Conservation (phyloP, 2,113 vertebrate genomes). For the Pteronura brasiliensis region DNA sequence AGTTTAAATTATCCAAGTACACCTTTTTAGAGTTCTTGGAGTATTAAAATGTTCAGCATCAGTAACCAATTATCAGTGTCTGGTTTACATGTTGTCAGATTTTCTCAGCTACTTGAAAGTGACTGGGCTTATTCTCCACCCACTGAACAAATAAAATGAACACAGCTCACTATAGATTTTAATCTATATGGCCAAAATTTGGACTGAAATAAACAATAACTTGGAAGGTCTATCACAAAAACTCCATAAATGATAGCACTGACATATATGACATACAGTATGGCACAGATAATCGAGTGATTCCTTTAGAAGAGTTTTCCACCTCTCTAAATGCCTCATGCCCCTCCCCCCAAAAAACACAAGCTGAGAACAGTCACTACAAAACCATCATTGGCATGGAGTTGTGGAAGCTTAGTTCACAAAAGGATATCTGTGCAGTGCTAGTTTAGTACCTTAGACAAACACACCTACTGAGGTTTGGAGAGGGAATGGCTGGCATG, state of each 20-base stretch:
- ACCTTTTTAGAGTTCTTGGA: background rate
- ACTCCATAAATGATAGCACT: too few species aligned
- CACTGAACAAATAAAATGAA: background rate
- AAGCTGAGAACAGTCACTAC: background rate
- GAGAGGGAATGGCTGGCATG: background rate
- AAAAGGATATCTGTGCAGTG: fast-evolving
- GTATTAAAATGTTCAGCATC: background rate
- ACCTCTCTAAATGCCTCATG: background rate
- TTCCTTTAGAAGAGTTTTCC: background rate
- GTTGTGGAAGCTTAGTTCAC: fast-evolving
- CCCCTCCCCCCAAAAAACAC: background rate
- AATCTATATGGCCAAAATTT: background rate
- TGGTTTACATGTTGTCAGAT: background rate
- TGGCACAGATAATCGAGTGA: too few species aligned
- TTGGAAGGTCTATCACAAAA: background rate
- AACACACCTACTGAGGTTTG: fast-evolving
- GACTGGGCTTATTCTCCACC: background rate
- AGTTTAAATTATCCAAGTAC: background rate
- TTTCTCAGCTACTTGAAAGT: background rate
- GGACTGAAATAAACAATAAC: background rate
- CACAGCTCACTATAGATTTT: background rate
- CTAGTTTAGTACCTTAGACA: background rate
- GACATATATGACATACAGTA: background rate
- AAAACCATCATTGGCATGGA: background rate
- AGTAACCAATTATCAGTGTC: background rate